phyloP scores from a whole-genome alignment of 2,797 vertebrate genomes.

The Cryptoblepharus egeriae region DNA sequence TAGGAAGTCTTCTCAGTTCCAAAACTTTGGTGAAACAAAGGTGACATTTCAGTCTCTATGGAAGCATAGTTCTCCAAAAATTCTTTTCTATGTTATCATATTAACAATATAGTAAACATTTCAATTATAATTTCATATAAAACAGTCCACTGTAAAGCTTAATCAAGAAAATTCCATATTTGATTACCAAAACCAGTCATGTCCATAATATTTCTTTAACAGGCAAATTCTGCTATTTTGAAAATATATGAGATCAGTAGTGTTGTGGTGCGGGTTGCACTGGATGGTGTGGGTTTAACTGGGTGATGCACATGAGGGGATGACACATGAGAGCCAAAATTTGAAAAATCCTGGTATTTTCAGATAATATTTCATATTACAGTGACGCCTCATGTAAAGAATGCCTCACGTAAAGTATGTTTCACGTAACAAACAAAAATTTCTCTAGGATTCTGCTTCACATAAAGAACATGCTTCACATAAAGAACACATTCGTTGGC shows the following conservation, averaged over 20 bases:
- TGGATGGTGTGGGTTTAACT: too few species aligned
- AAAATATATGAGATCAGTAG: neutral
- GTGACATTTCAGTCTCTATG: neutral
- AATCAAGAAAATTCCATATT: neutral
- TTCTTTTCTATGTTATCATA: neutral
- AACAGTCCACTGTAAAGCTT: neutral
- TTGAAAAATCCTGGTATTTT: too few species aligned
- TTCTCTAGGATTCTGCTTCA: too few species aligned
- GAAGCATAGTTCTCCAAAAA: neutral
- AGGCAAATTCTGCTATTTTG: neutral
- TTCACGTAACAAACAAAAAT: too few species aligned
- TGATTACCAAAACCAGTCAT: neutral
- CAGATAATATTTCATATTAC: too few species aligned
- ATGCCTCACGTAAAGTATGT: too few species aligned
- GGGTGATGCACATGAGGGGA: too few species aligned
- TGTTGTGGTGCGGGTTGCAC: too few species aligned
- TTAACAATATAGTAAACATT: neutral
- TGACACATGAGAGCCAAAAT: too few species aligned
- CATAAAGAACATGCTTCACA: too few species aligned
- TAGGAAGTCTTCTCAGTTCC: neutral
- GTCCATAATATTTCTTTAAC: neutral
- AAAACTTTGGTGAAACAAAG: neutral
- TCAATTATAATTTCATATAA: neutral
- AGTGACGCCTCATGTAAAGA: too few species aligned
- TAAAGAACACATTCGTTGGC: too few species aligned